Evolutionary conservation across 2,797 vertebrate species (phyloP).

Genomic region (Alfaro cultratus): DNA sequence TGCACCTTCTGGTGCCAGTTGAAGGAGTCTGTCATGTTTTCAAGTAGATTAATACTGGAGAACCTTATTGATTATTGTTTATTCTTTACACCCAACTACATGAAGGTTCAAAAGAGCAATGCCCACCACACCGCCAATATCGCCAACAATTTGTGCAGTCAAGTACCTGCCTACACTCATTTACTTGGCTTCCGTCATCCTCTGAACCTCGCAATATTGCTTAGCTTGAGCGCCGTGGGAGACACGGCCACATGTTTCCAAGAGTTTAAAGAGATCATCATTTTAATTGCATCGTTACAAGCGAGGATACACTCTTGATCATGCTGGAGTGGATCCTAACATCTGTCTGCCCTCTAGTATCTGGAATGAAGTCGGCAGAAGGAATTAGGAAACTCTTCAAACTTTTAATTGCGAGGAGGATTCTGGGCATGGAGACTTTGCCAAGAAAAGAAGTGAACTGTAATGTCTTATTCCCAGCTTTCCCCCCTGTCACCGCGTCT

Average conservation of each 20-base stretch:
- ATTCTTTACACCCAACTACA: too few relatives aligned
- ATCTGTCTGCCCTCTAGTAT: slow-evolving; percentile 62
- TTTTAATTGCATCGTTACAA: slow-evolving; percentile 51
- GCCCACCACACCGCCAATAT: neutral
- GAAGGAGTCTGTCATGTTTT: neutral
- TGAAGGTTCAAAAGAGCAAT: neutral
- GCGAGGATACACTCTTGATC: slow-evolving; percentile 35
- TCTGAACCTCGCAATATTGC: slow-evolving; percentile 11
- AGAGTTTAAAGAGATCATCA: slow-evolving; percentile 49
- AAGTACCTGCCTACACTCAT: neutral
- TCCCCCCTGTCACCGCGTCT: neutral
- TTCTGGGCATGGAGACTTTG: slow-evolving; percentile 1
- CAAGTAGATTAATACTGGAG: neutral
- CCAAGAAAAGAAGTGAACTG: slow-evolving; percentile 14
- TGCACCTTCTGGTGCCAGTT: neutral
- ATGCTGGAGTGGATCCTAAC: slow-evolving; percentile 59
- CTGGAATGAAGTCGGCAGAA: slow-evolving; percentile 49
- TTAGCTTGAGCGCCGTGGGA: slow-evolving; percentile 23
- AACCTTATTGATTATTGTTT: neutral
- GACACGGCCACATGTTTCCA: slow-evolving; percentile 41
- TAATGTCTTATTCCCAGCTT: slow-evolving; percentile 3
- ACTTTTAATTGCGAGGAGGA: slow-evolving; percentile 50
- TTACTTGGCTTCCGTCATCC: neutral
- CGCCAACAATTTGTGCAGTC: neutral
- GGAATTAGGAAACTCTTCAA: slow-evolving; percentile 63